These are phyloP conservation scores for Anastatus disparis DNA, from an alignment of 1,140 invertebrate species.

Conservation along the genomic window DNA sequence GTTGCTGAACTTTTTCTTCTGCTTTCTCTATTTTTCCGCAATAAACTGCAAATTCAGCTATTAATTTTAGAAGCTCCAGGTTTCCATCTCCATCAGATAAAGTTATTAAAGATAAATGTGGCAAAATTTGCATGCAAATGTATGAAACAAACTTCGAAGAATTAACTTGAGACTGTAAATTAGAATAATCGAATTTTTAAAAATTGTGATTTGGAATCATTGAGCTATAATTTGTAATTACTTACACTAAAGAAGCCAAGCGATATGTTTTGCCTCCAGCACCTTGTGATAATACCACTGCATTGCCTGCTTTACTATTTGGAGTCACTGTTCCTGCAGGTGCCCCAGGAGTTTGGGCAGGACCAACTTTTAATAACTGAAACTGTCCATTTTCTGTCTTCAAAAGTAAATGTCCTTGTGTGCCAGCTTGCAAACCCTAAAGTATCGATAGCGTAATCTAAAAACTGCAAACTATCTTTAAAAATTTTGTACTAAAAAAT, in stretches of 20 bases:
- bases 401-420: too few species aligned
- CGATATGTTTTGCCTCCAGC: too few species aligned
- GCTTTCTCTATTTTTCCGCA: conserved; percentile 81
- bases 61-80: conserved; percentile 85
- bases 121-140: conserved; percentile 87
- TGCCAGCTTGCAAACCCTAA: conserved; percentile 76
- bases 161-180: conserved; percentile 83
- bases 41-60: conserved; percentile 86
- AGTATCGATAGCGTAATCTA: conserved; percentile 86
- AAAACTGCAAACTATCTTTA: conserved; percentile 57
- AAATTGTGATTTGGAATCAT: background rate
- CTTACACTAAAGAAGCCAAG: conserved; percentile 93
- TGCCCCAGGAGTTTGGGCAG: too few species aligned
- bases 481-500: conserved; percentile 1
- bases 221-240: conserved; percentile 45
- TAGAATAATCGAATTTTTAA: conserved; percentile 40
- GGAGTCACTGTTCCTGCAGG: too few species aligned
- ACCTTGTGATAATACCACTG: conserved; percentile 84
- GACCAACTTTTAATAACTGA: too few species aligned
- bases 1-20: conserved; percentile 77
- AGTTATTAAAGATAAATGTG: conserved; percentile 68
- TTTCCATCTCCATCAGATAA: conserved; percentile 77
- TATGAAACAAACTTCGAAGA: conserved; percentile 88
- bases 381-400: too few species aligned
- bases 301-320: too few species aligned